A percentile compares a stretch with the other conserved stretches of the same genome.
Conservation (phyloP, 1,140 invertebrate species). For the Megathymus violae region DNA sequence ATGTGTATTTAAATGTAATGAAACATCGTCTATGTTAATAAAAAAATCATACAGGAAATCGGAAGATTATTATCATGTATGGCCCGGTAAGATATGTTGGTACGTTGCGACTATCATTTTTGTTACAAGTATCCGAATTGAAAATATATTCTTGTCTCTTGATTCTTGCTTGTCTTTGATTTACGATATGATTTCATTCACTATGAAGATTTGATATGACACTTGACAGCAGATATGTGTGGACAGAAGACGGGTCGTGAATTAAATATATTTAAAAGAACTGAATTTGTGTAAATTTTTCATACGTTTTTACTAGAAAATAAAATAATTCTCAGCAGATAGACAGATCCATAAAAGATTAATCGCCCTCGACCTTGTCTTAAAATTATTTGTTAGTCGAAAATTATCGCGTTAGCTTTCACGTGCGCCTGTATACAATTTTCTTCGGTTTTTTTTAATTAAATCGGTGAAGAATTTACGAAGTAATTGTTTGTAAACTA, state of each 20-base stretch:
- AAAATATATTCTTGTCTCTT: not conserved
- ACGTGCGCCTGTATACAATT: conserved; percentile 43
- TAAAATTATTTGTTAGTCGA: conserved; percentile 34
- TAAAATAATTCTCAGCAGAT: not conserved
- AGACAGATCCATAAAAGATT: not conserved
- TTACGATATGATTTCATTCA: no score
- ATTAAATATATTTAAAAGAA: conserved; percentile 5
- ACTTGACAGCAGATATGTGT: conserved; percentile 16
- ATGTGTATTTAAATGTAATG: no score
- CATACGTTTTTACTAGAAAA: conserved; percentile 3
- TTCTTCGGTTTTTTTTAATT: conserved; percentile 49
- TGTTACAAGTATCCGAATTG: conserved; percentile 4
- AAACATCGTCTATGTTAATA: no score
- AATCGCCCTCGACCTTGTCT: not conserved
- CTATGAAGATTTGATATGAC: not conserved
- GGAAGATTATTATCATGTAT: no score
- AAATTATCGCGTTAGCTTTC: conserved; percentile 43
- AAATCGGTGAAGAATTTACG: conserved; percentile 44
- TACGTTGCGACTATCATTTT: no score
- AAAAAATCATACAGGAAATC: no score
- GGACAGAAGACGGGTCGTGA: conserved; percentile 7
- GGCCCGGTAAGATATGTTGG: no score
- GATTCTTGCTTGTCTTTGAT: not conserved
- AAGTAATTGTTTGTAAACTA: conserved; percentile 56
- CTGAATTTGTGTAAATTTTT: conserved; percentile 8